Evolutionary conservation across 2,888 invertebrate species (phyloP), one percentile per base, ranked within the genome.

Genomic region (Melinopterus prodromus): DNA sequence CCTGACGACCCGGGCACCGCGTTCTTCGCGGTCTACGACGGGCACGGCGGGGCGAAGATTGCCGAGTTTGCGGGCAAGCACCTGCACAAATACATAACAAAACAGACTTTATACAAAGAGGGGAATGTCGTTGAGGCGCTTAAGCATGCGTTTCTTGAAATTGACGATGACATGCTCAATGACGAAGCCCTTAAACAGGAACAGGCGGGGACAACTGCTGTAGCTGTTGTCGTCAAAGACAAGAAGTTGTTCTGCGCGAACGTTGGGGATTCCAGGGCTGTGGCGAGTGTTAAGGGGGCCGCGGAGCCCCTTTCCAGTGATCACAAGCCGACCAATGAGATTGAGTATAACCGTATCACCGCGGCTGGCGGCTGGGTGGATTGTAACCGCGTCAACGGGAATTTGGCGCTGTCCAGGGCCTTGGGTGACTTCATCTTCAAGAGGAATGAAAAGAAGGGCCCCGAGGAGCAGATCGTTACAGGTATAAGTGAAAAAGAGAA

Each of bases 341-440:
- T 92, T 71, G 99, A 99, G 90, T 92, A 95, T 16, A 93, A 95
- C 81, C 92, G 99, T 84, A 99, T 99, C 85, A 93, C 92, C 69
- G 96, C 97, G 0, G 99, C 98, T 69, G 99, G 99, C 5, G 99
- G 99, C 77, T 99, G 96, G 95, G 99, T 99, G 1, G 98, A 99
- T 89, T 95, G 96, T 85, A 98, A 98, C 91, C 92, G 99, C 84
- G 99, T 99, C n/a, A 99, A 99, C 90, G 99, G 99, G 1, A 98
- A 98, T 90, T 91, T 99, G 83, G 99, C 99, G 0, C 90, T 99
- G 76, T 99, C 99, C 0, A 92, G 99, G 84, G 99, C 99, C 0
- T 91, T 99, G 0, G 99, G 99, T 0, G 99, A 99, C 90, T 99
- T 98, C 89, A 95, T 96, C 81, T 99, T 98, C 90, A 99, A 99